Base-by-base conservation (phyloP, 2,797 vertebrate species). In the Acanthurus leucopareius region DNA sequence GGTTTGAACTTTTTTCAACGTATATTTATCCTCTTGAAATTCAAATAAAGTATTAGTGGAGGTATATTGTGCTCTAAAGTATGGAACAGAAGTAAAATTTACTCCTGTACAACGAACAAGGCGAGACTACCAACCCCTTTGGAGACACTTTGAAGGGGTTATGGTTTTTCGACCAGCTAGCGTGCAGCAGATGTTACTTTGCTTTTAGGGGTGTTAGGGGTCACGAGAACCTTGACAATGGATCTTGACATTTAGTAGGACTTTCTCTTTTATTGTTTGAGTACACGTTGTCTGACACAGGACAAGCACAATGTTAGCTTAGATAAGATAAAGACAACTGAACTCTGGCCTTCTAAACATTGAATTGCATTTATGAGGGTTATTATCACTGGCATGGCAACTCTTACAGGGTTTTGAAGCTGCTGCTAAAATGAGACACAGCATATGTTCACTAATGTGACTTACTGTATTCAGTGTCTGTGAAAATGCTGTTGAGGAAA, bases 271-370 rank as follows among this genome's bases (percentile, higher is more conserved):
- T 84, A 80, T 32, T 32, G 28, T 86, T 69, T 65, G 71, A 48
- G 53, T 40, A 17, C 53, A 68, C 10, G 9, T 1, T 3, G 44
- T 49, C 47, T 20, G 72, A 58, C 17, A 13, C 52, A 35, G 15
- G 73, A 19, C 14, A 13, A 64, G 38, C 16, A 22, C 38, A 62
- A 47, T 5, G 44, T 75, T 84, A 83, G 85, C 70, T 9, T 14
- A 45, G 44, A 75, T 73, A 59, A 83, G 83, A 90, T 85, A 85
- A 90, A 72, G 72, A 58, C 53, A 73, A 64, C 20, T 79, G 90
- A 85, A 86, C 83, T 78, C 52, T 0, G 22, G 32, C 65, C 71
- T 49, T 35, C 48, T 10, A 52, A 49, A 69, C 48, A 19, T 22
- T 8, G 7, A 79, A 70, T 45, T 0, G 2, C 0, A 0, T 88